These are phyloP conservation scores for Zaprionus capensis DNA, from an alignment of 1,140 invertebrate species.

Conservation along the genomic window DNA sequence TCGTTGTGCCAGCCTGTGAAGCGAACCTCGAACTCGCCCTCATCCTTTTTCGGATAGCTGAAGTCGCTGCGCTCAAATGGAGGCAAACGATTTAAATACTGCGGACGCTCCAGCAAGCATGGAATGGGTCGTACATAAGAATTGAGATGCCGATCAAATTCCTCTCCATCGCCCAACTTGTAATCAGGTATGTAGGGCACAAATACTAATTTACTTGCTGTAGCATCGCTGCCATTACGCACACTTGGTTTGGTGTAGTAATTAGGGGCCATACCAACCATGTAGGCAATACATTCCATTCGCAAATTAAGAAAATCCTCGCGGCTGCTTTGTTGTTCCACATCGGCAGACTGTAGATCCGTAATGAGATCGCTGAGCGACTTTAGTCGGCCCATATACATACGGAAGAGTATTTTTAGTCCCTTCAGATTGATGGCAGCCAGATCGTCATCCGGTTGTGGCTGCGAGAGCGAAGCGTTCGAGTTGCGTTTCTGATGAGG, in stretches of 20 bases:
- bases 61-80: slow-evolving; percentile 76
- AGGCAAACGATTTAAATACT: slow-evolving; percentile 77
- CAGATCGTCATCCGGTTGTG: slow-evolving; percentile 58
- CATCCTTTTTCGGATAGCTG: slow-evolving; percentile 79
- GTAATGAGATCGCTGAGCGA: slow-evolving; percentile 76
- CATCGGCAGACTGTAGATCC: slow-evolving; percentile 74
- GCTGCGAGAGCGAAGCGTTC: slow-evolving; percentile 67
- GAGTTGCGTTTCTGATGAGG: slow-evolving; percentile 73
- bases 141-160: slow-evolving; percentile 72
- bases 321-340: slow-evolving; percentile 69
- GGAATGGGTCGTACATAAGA: slow-evolving; percentile 74
- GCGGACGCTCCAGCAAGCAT: slow-evolving; percentile 74
- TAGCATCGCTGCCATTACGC: slow-evolving; percentile 41
- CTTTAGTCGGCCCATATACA: slow-evolving; percentile 81
- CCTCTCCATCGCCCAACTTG: slow-evolving; percentile 63
- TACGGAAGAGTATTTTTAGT: slow-evolving; percentile 81
- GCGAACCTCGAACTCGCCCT: slow-evolving; percentile 75
- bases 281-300: slow-evolving; percentile 78
- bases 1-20: slow-evolving; percentile 80
- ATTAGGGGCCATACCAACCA: slow-evolving; percentile 72
- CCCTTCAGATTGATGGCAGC: slow-evolving; percentile 74
- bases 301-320: slow-evolving; percentile 76
- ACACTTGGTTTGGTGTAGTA: slow-evolving; percentile 59
- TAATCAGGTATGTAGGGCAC: slow-evolving; percentile 81
- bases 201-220: slow-evolving; percentile 61